phyloP scores from a whole-genome alignment of 2,113 vertebrate species.

The Megalops atlanticus region DNA sequence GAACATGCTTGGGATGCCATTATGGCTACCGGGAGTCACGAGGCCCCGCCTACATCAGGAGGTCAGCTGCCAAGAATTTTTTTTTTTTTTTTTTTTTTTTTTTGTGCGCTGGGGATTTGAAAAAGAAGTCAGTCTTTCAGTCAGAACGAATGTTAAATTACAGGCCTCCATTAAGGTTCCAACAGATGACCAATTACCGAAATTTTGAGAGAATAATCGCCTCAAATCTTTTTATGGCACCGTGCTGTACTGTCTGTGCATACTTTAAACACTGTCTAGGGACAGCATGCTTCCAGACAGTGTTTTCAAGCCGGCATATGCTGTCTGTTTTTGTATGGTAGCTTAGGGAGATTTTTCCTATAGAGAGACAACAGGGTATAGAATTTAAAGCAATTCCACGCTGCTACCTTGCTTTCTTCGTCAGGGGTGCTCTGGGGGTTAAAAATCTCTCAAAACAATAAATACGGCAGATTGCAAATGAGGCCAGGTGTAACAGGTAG shows the following conservation, averaged over 20 bases:
- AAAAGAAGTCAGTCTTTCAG: not conserved
- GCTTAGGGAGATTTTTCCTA: not conserved
- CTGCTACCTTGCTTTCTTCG: not conserved
- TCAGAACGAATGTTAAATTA: not conserved
- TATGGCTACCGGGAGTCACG: not conserved
- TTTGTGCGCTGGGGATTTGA: not conserved
- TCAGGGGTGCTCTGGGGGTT: not conserved
- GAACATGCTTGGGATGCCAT: not conserved
- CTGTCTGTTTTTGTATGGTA: not conserved
- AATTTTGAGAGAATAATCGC: not conserved
- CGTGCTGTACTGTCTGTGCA: not conserved
- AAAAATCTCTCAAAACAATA: constrained; percentile 62
- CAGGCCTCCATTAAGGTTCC: not conserved
- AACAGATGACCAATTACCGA: not conserved
- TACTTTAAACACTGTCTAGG: not conserved
- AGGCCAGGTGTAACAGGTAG: constrained; percentile 77
- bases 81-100: not conserved
- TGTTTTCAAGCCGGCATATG: not conserved
- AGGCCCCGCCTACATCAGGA: not conserved
- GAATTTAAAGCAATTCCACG: not conserved
- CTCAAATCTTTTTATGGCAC: not conserved
- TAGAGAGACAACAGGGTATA: not conserved
- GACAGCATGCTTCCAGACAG: not conserved
- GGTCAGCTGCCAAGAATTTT: not conserved
- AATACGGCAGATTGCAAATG: constrained; percentile 62